Conservation (phyloP, 2,797 vertebrate species). For the Amazona ochrocephala region DNA sequence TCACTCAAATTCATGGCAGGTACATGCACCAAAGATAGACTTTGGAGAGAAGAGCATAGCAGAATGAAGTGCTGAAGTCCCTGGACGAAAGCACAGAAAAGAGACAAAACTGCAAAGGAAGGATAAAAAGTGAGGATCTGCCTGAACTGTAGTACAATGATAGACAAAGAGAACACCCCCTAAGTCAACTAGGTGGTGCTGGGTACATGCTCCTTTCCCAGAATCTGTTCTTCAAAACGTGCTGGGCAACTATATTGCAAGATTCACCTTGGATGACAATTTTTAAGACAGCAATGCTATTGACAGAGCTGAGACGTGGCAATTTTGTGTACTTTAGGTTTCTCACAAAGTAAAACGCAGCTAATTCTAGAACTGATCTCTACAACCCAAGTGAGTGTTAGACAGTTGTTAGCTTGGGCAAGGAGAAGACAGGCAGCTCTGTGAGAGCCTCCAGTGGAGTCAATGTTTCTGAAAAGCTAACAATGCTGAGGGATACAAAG, state of each 20-base stretch:
- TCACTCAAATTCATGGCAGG: not conserved
- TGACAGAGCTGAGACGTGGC: not conserved
- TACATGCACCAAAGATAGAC: rapidly evolving
- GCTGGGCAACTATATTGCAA: not conserved
- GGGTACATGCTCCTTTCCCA: not conserved
- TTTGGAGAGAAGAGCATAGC: not conserved
- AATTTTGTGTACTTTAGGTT: not conserved
- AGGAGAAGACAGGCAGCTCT: not conserved
- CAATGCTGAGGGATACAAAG: not conserved
- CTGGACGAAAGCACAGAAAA: not conserved
- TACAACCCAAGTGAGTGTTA: not conserved
- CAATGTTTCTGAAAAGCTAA: not conserved
- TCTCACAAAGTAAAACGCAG: not conserved
- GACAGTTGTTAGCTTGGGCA: not conserved
- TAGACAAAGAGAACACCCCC: not conserved
- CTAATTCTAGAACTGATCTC: not conserved
- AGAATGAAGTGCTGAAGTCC: not conserved
- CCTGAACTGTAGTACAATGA: not conserved
- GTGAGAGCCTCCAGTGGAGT: not conserved
- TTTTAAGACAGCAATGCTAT: not conserved
- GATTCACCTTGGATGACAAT: not conserved
- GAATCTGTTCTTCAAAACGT: not conserved
- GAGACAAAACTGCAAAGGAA: not conserved
- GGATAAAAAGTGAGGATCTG: not conserved
- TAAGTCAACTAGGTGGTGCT: not conserved